These are phyloP conservation scores for Oenanthe oenanthe DNA, from an alignment of 2,113 vertebrate species.

Conservation along the genomic window DNA sequence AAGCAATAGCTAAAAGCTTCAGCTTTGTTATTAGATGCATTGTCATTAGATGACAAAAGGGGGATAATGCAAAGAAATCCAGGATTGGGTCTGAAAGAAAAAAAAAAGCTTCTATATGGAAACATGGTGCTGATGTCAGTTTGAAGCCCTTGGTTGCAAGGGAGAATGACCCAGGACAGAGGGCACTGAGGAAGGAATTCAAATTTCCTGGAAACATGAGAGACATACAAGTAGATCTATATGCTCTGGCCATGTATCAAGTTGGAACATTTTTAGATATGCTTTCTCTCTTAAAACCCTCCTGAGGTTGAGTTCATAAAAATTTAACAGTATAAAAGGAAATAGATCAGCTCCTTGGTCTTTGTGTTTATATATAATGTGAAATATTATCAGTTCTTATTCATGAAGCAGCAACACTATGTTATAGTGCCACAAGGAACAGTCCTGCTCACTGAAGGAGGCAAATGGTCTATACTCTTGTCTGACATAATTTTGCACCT, in stretches of 20 bases:
- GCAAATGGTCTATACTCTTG: background rate
- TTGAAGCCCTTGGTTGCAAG: background rate
- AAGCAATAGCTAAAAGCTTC: background rate
- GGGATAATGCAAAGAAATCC: background rate
- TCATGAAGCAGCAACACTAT: background rate
- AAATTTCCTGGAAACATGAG: background rate
- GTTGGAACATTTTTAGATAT: background rate
- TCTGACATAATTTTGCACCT: background rate
- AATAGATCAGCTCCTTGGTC: background rate
- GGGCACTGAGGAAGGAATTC: background rate
- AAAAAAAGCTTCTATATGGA: background rate
- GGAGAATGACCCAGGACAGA: background rate
- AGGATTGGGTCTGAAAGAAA: fast-evolving
- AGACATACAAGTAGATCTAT: background rate
- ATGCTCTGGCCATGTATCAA: background rate
- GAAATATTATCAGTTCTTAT: background rate
- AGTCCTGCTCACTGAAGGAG: background rate
- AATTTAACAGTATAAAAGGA: background rate
- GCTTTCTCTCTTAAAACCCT: background rate
- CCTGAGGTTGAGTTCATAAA: background rate
- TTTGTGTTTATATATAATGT: background rate
- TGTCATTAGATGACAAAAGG: background rate
- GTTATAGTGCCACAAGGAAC: background rate
- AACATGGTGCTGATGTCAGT: background rate
- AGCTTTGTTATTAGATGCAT: background rate